phyloP scores from a whole-genome alignment of 64 coral and sea anemone species.

The Actinia equina region DNA sequence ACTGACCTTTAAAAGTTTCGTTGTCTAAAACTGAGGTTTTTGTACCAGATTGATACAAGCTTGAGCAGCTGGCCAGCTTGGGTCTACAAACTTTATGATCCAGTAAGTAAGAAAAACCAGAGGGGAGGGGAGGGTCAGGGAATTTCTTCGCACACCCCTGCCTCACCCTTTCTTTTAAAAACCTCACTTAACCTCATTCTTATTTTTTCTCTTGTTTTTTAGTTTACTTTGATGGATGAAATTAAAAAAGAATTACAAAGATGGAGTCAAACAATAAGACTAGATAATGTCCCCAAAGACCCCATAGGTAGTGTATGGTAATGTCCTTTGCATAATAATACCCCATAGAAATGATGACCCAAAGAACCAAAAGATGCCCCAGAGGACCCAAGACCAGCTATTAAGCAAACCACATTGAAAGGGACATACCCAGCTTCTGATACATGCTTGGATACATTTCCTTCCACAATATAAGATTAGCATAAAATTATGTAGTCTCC shows the following conservation, averaged over 20 bases:
- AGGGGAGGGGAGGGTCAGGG: neutral
- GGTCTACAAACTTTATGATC: constrained; percentile 94
- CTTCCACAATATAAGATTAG: too few species aligned
- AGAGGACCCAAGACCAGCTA: too few species aligned
- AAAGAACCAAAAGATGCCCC: neutral
- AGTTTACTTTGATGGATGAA: constrained; percentile 82
- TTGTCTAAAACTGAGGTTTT: neutral
- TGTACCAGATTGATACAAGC: constrained; percentile 64
- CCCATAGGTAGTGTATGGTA: constrained; percentile 52
- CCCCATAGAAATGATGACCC: neutral
- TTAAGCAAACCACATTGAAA: too few species aligned
- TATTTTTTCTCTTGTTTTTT: neutral
- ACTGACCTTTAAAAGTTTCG: too few species aligned
- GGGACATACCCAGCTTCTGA: too few species aligned
- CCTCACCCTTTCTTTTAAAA: neutral
- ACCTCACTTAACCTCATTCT: neutral
- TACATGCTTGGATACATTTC: too few species aligned
- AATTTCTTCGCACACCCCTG: neutral
- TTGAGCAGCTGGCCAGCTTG: constrained; percentile 88
- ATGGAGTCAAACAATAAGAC: constrained; percentile 81
- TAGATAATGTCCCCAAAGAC: constrained; percentile 78
- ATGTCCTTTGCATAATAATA: constrained; percentile 36
- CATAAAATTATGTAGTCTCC: too few species aligned
- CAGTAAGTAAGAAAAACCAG: constrained; percentile 52
- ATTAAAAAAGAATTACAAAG: constrained; percentile 89